Base-by-base conservation (phyloP, 2,888 invertebrate genomes). In the Invenusta paracnida region DNA sequence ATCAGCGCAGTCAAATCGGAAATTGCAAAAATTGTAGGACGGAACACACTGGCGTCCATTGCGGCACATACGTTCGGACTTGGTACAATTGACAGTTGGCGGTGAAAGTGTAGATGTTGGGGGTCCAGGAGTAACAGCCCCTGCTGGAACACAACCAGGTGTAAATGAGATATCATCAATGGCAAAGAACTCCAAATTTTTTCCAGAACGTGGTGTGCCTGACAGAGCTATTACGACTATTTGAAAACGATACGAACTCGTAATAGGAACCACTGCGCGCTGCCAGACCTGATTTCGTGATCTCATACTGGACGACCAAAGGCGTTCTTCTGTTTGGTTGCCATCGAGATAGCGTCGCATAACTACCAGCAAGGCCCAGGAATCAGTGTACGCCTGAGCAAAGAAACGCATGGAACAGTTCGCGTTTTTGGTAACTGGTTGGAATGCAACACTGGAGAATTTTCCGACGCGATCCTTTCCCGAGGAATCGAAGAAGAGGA, bases 161-260 rank as follows among this genome's bases (percentile, higher is more conserved):
- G 90, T 89, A 87, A 91, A 88, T 25, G 90, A 89, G 11, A 90
- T 85, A 85, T 91, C 90, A 87, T 91, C 91, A 23, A 91, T 86
- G 73, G 89, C 90, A 23, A 91, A 89, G 85, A 90, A 90, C 28
- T 90, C 89, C 23, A 79, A 84, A 87, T 88, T 88, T 82, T 89
- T 88, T 73, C 48, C 48, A 11, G 48, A 17, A 48, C 11, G 23
- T 25, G 73, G 5, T 30, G 29, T 86, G 5, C 90, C 90, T 28
- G 88, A 88, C 0, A 88, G 88, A 81, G 89, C 90, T 87, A 90
- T 90, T 82, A 90, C 88, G 0, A 90, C 88, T 81, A 90, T 88
- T 89, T 90, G 85, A 25, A 87, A 88, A 79, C 84, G 30, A 1
- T 30, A 27, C 5, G 67, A 81, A 11, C 67, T 30, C n/a, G 73